Base-by-base conservation (phyloP, 2,797 vertebrate genomes). In the Hylomyscus alleni region DNA sequence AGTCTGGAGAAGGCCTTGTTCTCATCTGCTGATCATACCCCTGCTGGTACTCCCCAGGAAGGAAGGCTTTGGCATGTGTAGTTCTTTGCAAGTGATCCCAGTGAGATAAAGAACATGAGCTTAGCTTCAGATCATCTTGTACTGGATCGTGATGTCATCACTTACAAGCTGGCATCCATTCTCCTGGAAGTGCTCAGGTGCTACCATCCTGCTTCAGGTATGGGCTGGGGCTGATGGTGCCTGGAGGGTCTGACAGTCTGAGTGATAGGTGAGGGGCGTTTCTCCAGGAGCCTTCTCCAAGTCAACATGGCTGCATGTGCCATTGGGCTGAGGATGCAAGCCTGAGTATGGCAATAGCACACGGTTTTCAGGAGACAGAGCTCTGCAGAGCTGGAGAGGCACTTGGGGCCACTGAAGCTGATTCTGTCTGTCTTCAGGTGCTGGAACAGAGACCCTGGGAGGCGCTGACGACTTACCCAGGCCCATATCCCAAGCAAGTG, bases 231-330 rank as follows among this genome's bases (percentile, higher is more conserved):
- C 44, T 37, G 4, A 88, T n/a, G 34, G 58, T 31, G 58, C 82
- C 94, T 92, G 67, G 65, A 65, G 90, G 85, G 89, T 44, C 69
- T 83, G 86, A 83, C 67, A 15, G n/a, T 40, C 73, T 31, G 14
- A n/a, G 7, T 26, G 40, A 76, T 58, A 73, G 34, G 78, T 31
- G 14, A 12, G 47, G 82, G 58, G 44, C 0, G 0, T 56, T 9
- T 91, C 44, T 80, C 40, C 12, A 0, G 29, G 26, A 93, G 83
- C 60, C 56, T 4, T 80, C 31, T 67, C 0, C 0, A 86, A 12
- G 75, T 75, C 76, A 31, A 26, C 95, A 34, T 31, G 31, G 52
- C 81, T 40, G 15, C 37, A 8, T 24, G 6, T 67, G 31, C 34
- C 13, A 19, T 14, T 26, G 19, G 19, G n/a, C 60, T 58, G 3